Base-by-base conservation (phyloP, 2,113 vertebrate species). In the Bubalus kerabau region DNA sequence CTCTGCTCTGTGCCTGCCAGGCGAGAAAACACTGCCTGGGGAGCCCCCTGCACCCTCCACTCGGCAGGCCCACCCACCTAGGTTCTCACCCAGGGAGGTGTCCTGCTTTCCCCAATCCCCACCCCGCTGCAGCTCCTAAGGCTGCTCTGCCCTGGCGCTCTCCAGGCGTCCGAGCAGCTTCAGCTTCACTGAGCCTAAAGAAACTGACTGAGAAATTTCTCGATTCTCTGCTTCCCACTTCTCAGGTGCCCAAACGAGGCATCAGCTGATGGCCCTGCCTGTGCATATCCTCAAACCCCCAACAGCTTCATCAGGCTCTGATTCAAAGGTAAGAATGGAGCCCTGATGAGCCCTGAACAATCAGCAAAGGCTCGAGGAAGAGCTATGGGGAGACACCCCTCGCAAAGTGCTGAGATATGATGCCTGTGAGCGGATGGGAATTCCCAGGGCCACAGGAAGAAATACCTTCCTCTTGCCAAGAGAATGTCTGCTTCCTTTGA, bases 171-270 rank as follows among this genome's bases (percentile, higher is more conserved):
- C 12, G 1, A 52, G 71, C 12, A 28, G 26, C 21, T 14, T 40
- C 28, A 4, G 36, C 26, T 28, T 40, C n/a, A 2, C 15, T 23
- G 19, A 86, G 23, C n/a, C 88, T 6, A 6, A 85, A 74, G 57
- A 71, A 80, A 62, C 19, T 36, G 59, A 2, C 6, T 15, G 40
- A 62, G 50, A n/a, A 67, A 87, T 16, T 17, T 21, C 2, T 0
- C 1, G 9, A 2, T 16, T 21, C 13, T 14, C 8, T 57, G 82
- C 26, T 40, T 32, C 43, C 46, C 46, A 2, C n/a, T 5, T 59
- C 3, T 2, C 30, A 67, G 26, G 7, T 15, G 13, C 23, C 46
- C 48, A 52, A 7, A 30, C 0, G 0, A 59, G 56, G 30, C 23
- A 43, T 40, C 81, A 32, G n/a, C 64, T 32, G 52, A 74, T 1